phyloP scores from a whole-genome alignment of 2,113 vertebrate genomes.

The Brienomyrus brachyistius region DNA sequence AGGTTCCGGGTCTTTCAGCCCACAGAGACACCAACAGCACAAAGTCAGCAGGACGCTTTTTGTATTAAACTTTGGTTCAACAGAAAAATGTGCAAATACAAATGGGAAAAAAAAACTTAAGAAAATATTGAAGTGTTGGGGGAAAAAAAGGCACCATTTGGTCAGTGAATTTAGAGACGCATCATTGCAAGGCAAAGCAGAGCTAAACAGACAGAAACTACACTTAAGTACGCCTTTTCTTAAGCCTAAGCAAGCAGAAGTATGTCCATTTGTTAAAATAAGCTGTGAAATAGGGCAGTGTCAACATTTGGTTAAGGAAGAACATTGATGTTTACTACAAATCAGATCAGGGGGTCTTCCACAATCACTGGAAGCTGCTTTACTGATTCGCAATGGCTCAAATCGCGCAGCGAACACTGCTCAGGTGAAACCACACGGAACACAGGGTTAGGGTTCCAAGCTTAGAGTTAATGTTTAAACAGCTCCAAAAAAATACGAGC shows the following conservation, averaged over 20 bases:
- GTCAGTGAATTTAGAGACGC: background rate
- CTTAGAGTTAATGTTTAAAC: background rate
- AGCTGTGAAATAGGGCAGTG: background rate
- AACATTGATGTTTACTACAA: background rate
- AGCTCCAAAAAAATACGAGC: background rate
- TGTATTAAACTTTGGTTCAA: constrained; percentile 6
- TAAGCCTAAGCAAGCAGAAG: background rate
- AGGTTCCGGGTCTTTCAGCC: background rate
- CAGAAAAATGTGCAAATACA: background rate
- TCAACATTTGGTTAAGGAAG: background rate
- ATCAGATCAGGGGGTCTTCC: background rate
- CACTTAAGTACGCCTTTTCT: background rate
- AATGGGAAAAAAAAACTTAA: background rate
- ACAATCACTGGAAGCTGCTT: background rate
- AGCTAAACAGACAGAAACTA: no score
- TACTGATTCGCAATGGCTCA: background rate
- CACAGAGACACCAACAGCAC: background rate
- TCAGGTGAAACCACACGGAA: background rate
- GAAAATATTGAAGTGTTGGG: background rate
- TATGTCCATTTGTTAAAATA: background rate
- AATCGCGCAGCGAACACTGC: background rate
- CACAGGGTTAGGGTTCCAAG: background rate
- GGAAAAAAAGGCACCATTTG: background rate
- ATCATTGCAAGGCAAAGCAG: background rate
- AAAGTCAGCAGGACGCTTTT: background rate